phyloP scores from a whole-genome alignment of 2,888 invertebrate genomes.

The Tenthredo notha region DNA sequence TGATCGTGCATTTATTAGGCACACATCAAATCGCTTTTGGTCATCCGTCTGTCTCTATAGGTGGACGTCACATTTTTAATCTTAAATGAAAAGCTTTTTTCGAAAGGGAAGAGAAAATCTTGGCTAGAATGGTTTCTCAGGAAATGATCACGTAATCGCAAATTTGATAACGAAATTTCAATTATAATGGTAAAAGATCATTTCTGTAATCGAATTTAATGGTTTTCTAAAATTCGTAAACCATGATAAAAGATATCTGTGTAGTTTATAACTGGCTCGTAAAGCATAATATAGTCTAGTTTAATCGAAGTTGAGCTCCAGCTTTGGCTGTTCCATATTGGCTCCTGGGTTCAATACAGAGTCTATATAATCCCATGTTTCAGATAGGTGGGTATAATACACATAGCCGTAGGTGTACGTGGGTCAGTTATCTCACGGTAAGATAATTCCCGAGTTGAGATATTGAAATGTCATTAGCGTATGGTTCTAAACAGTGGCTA shows the following conservation, averaged over 20 bases:
- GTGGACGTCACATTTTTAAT: not conserved
- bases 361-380: not conserved
- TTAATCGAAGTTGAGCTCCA: not conserved
- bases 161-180: too few species aligned
- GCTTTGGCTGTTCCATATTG: not conserved
- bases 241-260: not conserved
- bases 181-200: too few species aligned
- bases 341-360: not conserved
- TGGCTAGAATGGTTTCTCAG: too few species aligned
- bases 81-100: not conserved
- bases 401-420: not conserved
- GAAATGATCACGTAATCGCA: too few species aligned
- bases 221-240: not conserved
- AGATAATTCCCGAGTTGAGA: constrained; percentile 32
- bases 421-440: not conserved
- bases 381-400: not conserved
- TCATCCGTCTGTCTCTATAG: not conserved
- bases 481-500: constrained; percentile 38
- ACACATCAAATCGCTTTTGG: not conserved
- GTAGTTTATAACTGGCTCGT: not conserved
- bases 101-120: too few species aligned
- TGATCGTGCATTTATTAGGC: constrained; percentile 47
- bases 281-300: not conserved
- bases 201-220: not conserved
- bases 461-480: constrained; percentile 52